Percentiles rank a stretch among this genome's conserved stretches.
These are phyloP conservation scores for Tortricodes alternella DNA, from an alignment of 2,888 invertebrate genomes.

Conservation along the genomic window DNA sequence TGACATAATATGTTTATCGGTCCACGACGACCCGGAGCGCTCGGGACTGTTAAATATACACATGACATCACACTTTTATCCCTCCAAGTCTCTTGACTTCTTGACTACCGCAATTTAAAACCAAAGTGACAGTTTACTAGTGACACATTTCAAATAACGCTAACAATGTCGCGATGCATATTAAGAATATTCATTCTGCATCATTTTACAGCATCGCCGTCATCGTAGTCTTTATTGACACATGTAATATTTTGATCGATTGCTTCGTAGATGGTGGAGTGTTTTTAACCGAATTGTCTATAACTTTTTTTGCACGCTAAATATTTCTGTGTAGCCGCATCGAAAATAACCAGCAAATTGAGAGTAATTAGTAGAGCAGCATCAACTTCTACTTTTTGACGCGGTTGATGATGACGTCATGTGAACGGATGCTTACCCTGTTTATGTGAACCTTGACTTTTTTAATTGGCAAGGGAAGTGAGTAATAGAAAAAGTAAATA, in stretches of 20 bases:
- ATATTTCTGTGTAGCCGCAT: conserved; percentile 1
- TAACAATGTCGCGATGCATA: too few species aligned
- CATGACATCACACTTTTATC: conserved; percentile 17
- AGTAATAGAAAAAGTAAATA: conserved; percentile 13
- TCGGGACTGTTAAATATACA: background rate
- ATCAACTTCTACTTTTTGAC: background rate
- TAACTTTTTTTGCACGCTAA: background rate
- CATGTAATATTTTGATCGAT: too few species aligned
- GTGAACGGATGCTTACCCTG: conserved; percentile 9
- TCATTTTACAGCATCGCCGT: too few species aligned
- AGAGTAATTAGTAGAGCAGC: conserved; percentile 15
- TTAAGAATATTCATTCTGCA: too few species aligned
- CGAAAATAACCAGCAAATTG: conserved; percentile 13
- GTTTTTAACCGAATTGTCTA: background rate
- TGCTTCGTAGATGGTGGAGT: too few species aligned
- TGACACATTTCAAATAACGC: too few species aligned
- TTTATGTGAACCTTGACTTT: background rate
- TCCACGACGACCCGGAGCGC: conserved; percentile 1
- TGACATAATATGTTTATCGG: conserved; percentile 13
- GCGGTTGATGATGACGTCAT: conserved; percentile 11
- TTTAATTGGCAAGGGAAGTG: conserved; percentile 20
- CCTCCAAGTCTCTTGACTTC: conserved; percentile 3
- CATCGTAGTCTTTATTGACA: too few species aligned
- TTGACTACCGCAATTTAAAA: background rate
- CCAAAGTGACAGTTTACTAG: too few species aligned